Evolutionary conservation across 1,140 invertebrate genomes (phyloP).

Genomic region (Dendroctonus valens): DNA sequence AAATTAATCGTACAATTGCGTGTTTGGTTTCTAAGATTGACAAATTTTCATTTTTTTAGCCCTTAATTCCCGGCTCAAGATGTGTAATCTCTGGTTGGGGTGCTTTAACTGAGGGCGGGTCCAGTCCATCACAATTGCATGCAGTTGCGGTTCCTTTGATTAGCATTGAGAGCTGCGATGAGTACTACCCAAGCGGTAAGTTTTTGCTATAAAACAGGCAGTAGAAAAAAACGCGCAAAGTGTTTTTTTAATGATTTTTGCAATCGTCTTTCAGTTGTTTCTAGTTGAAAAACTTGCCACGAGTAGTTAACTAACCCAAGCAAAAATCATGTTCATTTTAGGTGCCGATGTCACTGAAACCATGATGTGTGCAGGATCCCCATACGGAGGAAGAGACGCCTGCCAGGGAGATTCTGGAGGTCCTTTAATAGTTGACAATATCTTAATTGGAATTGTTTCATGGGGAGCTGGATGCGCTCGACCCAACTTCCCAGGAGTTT

Average conservation of each 20-base stretch:
- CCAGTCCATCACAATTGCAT: background rate
- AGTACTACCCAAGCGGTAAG: background rate
- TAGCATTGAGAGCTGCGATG: constrained; percentile 1
- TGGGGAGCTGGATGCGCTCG: constrained; percentile 75
- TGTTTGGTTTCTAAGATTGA: no score
- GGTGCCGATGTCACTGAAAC: constrained; percentile 41
- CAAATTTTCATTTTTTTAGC: no score
- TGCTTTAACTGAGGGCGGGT: constrained; percentile 27
- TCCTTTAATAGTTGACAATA: constrained; percentile 52
- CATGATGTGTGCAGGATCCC: constrained; percentile 49
- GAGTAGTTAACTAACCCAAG: no score
- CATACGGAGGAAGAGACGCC: constrained; percentile 54
- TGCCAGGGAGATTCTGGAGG: constrained; percentile 67
- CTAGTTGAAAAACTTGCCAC: no score
- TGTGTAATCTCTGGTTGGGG: constrained; percentile 39
- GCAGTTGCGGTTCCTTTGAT: constrained; percentile 8
- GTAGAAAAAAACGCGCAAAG: no score
- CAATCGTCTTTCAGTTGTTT: no score
- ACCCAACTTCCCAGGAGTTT: constrained; percentile 64
- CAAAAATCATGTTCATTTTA: no score
- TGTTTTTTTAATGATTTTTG: no score
- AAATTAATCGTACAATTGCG: background rate
- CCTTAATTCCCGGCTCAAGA: background rate
- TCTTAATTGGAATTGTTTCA: constrained; percentile 58
- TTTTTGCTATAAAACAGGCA: no score